A percentile compares a stretch with the other conserved stretches of the same genome.
phyloP scores from a whole-genome alignment of 2,797 vertebrate species.

The Mycteria americana region DNA sequence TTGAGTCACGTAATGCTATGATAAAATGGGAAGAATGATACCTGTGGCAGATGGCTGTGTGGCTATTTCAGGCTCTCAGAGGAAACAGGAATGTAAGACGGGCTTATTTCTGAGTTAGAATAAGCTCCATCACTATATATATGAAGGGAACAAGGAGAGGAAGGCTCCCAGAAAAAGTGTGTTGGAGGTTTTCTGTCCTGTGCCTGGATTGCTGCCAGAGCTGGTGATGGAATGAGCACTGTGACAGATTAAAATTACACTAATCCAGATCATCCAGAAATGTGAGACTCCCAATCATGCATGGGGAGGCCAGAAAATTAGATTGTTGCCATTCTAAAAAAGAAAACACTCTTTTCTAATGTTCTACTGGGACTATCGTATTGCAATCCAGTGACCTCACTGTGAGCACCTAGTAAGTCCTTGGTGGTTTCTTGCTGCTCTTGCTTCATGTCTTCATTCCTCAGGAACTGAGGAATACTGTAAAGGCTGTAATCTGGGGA shows the following conservation, averaged over 20 bases:
- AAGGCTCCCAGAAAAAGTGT: background rate
- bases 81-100: background rate
- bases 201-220: constrained; percentile 46
- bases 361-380: background rate
- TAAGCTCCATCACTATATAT: background rate
- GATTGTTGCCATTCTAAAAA: background rate
- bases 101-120: background rate
- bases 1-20: background rate
- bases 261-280: constrained; percentile 65
- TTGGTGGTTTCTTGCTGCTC: background rate
- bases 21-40: background rate
- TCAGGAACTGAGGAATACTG: background rate
- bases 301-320: background rate
- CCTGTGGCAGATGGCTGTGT: background rate
- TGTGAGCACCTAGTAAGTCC: background rate
- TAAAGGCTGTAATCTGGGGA: background rate
- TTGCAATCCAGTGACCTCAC: background rate
- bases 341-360: background rate
- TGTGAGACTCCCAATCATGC: constrained; percentile 10
- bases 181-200: background rate
- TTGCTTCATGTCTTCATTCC: background rate
- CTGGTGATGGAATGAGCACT: background rate
- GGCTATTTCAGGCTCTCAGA: background rate
- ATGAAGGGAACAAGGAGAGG: background rate
- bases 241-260: constrained; percentile 42